Evolutionary conservation across 2,797 vertebrate species (phyloP).

Genomic region (Erethizon dorsatum): DNA sequence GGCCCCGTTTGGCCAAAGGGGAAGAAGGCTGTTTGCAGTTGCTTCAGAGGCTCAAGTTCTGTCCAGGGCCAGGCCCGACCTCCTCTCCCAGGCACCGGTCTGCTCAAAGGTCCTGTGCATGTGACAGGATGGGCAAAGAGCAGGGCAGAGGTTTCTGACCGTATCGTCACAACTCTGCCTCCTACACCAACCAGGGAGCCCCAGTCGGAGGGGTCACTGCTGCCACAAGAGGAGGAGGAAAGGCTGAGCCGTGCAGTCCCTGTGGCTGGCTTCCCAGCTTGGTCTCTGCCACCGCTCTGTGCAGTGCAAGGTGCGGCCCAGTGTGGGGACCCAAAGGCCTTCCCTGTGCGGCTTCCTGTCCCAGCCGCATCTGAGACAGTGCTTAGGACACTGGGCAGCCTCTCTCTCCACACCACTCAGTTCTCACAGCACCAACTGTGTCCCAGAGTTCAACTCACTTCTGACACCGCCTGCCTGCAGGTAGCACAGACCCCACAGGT

Average conservation of each 20-base stretch:
- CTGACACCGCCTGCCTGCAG: background rate
- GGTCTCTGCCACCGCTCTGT: background rate
- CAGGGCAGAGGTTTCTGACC: background rate
- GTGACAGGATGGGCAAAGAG: background rate
- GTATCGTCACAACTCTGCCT: background rate
- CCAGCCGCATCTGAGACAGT: no score
- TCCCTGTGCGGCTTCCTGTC: background rate
- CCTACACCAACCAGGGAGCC: background rate
- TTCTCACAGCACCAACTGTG: background rate
- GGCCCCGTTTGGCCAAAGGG: background rate
- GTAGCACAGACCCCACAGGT: background rate
- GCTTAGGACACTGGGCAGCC: no score
- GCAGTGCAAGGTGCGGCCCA: background rate
- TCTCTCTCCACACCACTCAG: background rate
- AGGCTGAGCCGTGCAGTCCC: background rate
- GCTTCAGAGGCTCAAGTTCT: background rate
- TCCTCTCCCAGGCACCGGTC: background rate
- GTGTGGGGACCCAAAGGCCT: background rate
- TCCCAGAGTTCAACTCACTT: background rate
- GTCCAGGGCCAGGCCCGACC: rapidly evolving
- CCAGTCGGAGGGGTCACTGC: background rate
- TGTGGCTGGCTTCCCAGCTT: background rate
- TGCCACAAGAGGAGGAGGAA: background rate
- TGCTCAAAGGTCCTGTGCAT: background rate
- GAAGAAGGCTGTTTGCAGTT: background rate